phyloP scores from a whole-genome alignment of 1,140 invertebrate genomes.

The Drosophila repleta region DNA sequence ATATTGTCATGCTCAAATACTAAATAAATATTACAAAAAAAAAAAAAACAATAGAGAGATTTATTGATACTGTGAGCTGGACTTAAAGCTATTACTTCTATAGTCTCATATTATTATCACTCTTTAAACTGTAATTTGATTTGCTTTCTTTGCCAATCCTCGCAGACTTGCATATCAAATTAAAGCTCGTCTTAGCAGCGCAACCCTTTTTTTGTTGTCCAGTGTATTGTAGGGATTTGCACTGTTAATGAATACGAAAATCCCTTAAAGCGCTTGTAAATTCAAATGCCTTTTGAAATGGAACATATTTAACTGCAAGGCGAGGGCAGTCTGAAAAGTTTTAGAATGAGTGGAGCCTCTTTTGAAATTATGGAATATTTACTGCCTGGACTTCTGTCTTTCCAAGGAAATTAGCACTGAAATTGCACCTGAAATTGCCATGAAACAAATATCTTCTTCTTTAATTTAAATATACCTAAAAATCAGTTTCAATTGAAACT shows the following conservation, averaged over 20 bases:
- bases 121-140: no score
- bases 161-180: no score
- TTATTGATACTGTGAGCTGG: background rate
- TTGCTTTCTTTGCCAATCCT: no score
- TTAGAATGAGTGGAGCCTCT: background rate
- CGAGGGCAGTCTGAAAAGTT: background rate
- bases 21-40: conserved; percentile 60
- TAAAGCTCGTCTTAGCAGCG: background rate
- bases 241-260: conserved; percentile 8
- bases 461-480: no score
- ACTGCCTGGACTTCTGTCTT: no score
- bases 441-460: no score
- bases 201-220: background rate
- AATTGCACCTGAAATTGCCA: no score
- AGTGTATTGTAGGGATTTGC: background rate
- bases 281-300: conserved; percentile 17
- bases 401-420: no score
- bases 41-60: background rate
- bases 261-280: conserved; percentile 5
- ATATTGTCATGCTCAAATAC: conserved; percentile 72
- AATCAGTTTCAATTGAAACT: no score
- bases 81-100: background rate
- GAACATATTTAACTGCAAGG: background rate
- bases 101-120: no score
- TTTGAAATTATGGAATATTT: no score